Evolutionary conservation across 2,888 invertebrate species (phyloP).

Genomic region (Shargacucullia verbasci): DNA sequence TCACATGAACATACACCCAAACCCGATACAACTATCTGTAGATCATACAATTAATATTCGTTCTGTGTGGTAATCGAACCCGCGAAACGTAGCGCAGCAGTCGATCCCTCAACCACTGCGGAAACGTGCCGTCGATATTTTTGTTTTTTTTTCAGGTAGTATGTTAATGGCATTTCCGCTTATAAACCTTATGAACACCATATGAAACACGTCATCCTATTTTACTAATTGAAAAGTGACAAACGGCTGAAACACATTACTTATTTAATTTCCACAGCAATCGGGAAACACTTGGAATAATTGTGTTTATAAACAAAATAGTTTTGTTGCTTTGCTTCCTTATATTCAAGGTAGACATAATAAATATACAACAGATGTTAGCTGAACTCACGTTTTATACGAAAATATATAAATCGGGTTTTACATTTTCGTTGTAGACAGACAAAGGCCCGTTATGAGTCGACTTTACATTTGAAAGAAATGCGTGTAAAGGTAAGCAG

Average conservation of each 20-base stretch:
- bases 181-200: not conserved
- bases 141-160: too few species aligned
- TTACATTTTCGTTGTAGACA: conserved; percentile 20
- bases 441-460: conserved; percentile 19
- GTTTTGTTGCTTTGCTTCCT: not conserved
- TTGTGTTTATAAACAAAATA: too few species aligned
- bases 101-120: too few species aligned
- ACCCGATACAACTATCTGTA: too few species aligned
- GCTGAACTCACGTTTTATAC: conserved; percentile 5
- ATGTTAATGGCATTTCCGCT: too few species aligned
- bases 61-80: too few species aligned
- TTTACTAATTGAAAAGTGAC: not conserved
- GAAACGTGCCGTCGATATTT: too few species aligned
- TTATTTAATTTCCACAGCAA: not conserved
- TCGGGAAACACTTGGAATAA: not conserved
- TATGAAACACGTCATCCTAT: not conserved
- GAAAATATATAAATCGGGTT: conserved; percentile 11
- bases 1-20: too few species aligned
- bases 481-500: conserved; percentile 6
- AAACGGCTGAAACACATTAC: conserved; percentile 1
- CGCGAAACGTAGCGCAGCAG: too few species aligned
- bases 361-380: conserved; percentile 2
- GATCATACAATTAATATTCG: too few species aligned
- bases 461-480: conserved; percentile 22
- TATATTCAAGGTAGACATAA: not conserved